Evolutionary conservation across 2,113 vertebrate genomes (phyloP).

Genomic region (Ciconia stormi): DNA sequence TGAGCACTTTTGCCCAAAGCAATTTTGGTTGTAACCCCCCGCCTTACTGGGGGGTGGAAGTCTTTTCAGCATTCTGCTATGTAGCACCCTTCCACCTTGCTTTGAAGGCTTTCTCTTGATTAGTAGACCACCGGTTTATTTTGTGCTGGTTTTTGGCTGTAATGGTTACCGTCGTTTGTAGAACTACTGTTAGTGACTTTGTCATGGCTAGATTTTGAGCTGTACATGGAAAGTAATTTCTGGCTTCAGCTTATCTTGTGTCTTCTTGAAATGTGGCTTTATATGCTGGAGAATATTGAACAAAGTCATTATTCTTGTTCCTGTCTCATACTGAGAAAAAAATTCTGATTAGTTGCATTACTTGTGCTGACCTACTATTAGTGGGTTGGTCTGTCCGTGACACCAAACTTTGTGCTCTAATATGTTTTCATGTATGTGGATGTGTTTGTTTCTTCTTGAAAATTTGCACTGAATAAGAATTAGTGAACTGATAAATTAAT

Average conservation of each 20-base stretch:
- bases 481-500: background rate
- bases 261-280: background rate
- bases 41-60: background rate
- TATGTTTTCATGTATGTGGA: background rate
- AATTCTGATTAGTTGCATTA: background rate
- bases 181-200: background rate
- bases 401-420: background rate
- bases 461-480: background rate
- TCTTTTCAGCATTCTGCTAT: background rate
- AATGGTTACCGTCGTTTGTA: background rate
- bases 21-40: background rate
- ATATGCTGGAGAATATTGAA: background rate
- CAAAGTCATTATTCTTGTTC: background rate
- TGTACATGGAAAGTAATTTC: background rate
- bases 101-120: background rate
- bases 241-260: background rate
- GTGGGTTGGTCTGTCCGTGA: background rate
- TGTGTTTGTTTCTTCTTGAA: background rate
- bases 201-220: background rate
- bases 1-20: background rate
- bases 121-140: background rate
- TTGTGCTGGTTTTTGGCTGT: background rate
- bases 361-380: background rate
- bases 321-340: background rate
- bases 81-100: background rate